These are phyloP conservation scores for Prunella fulvescens DNA, from an alignment of 2,113 vertebrate genomes.

Conservation along the genomic window DNA sequence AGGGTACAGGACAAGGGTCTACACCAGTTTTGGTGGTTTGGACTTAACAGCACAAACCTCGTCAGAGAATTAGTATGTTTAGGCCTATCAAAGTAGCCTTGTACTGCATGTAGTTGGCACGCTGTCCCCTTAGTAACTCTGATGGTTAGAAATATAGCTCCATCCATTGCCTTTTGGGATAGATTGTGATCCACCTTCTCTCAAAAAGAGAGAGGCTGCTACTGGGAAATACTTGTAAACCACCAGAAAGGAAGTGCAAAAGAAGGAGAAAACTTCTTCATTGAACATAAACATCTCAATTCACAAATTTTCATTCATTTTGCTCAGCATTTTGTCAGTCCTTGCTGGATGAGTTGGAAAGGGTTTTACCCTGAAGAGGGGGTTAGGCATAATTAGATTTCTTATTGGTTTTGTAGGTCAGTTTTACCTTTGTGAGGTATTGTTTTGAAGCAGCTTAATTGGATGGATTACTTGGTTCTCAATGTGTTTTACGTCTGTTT, in stretches of 20 bases:
- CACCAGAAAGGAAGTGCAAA: background rate
- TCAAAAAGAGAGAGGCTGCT: background rate
- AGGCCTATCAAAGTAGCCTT: background rate
- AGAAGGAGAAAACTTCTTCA: background rate
- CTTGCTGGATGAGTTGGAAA: background rate
- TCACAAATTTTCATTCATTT: fast-evolving
- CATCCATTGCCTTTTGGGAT: background rate
- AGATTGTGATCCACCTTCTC: background rate
- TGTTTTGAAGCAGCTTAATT: background rate
- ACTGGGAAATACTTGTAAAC: background rate
- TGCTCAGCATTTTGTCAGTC: background rate
- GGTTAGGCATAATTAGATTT: background rate
- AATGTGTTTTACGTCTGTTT: background rate
- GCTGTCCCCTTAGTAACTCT: background rate
- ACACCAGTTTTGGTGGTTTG: background rate
- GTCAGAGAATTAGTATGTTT: background rate
- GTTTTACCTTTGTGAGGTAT: background rate
- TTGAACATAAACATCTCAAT: background rate
- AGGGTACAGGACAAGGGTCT: background rate
- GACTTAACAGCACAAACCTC: background rate
- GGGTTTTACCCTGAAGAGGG: background rate
- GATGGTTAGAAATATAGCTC: background rate
- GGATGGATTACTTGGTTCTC: background rate
- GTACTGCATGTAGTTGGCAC: background rate
- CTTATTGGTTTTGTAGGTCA: background rate